Evolutionary conservation across 1,140 invertebrate genomes (phyloP), one percentile per base, ranked within the genome.

Genomic region (Megathymus violae): DNA sequence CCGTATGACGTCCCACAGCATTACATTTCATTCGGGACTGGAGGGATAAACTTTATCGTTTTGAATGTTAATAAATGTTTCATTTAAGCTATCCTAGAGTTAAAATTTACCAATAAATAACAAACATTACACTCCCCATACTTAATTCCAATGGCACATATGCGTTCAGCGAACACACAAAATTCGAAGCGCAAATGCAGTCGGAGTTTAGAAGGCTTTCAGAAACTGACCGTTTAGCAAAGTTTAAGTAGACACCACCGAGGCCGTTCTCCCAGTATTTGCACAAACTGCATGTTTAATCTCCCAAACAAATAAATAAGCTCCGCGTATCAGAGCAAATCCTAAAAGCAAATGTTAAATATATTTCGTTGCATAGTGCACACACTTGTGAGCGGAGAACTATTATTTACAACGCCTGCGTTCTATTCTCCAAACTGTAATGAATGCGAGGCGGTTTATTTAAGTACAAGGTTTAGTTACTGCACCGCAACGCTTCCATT

Each of bases 251-350:
- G 78, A 64, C 75, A 71, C 71, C 66, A 72, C 56, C 66, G 69
- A 64, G 71, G 69, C 74, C 48, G 67, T 78, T 64, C 64, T 68
- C 72, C 67, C 70, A 71, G 69, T 79, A 76, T 76, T 80, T 72
- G 74, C 60, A 67, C 73, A 43, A 58, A 74, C 67, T 79, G 74
- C 74, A 73, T 73, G 76, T 79, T 86, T 80, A 83, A 89, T 86
- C 78, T 82, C 51, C 75, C 73, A 82, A 83, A 85, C 85, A 88
- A 89, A 89, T 82, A 89, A 82, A 83, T 83, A 65, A 64, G 67
- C 67, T 71, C 56, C 64, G 69, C 70, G 73, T 80, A 79, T 80
- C 82, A 80, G 71, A 75, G 74, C 62, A 81, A 80, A 88, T 83
- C 77, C 76, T 74, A 58, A 75, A 79, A 75, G 74, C 67, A 76